Evolutionary conservation across 2,888 invertebrate species (phyloP).

Genomic region (Taenaris catops): DNA sequence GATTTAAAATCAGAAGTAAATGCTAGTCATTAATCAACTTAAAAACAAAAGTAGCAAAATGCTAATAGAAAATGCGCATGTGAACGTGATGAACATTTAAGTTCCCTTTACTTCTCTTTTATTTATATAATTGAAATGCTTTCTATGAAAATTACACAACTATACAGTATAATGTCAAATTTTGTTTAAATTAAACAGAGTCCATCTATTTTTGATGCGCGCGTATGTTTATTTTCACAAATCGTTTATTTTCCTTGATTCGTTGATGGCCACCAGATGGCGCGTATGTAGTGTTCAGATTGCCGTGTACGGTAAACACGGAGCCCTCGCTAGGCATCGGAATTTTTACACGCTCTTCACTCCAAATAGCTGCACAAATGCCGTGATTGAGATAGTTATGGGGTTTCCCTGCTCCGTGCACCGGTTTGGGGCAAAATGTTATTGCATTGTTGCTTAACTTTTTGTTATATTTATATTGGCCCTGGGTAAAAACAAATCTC

Average conservation of each 20-base stretch:
- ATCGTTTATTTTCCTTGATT: conserved; percentile 69
- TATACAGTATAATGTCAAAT: conserved; percentile 24
- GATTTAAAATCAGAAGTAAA: too few species aligned
- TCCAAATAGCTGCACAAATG: conserved; percentile 49
- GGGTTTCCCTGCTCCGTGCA: conserved; percentile 37
- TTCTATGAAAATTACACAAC: neutral
- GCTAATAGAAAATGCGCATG: too few species aligned
- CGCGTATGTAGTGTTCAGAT: conserved; percentile 54
- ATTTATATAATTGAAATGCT: too few species aligned
- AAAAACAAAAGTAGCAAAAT: too few species aligned
- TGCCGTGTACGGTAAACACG: conserved; percentile 50
- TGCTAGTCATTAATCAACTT: too few species aligned
- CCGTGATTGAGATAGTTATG: conserved; percentile 45
- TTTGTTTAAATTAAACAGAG: conserved; percentile 48
- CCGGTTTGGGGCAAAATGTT: conserved; percentile 25
- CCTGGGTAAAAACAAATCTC: too few species aligned
- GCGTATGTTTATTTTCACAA: conserved; percentile 65
- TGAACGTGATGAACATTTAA: too few species aligned
- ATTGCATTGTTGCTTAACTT: conserved; percentile 15
- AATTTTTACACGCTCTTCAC: conserved; percentile 58
- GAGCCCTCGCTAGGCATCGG: conserved; percentile 51
- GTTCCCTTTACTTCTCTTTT: too few species aligned
- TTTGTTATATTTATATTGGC: too few species aligned
- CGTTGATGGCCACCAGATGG: conserved; percentile 73
- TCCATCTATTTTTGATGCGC: conserved; percentile 53